Evolutionary conservation across 2,888 invertebrate genomes (phyloP).

Genomic region (Scotopteryx bipunctaria): DNA sequence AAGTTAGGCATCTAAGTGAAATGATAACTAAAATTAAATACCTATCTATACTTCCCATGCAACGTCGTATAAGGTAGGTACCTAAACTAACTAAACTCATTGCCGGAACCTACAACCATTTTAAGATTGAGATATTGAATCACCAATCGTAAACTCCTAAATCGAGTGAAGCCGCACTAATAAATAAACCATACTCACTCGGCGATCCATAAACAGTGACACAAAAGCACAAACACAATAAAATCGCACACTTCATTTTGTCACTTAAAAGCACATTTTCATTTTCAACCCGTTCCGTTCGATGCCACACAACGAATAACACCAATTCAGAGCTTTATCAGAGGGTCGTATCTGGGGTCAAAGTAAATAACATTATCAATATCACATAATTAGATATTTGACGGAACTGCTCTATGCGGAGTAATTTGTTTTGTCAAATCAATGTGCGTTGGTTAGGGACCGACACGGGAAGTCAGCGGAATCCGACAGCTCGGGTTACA

Average conservation of each 20-base stretch:
- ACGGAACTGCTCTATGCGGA: slow-evolving; percentile 44
- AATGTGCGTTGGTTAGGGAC: slow-evolving; percentile 33
- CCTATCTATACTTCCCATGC: no score
- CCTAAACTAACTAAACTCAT: not conserved
- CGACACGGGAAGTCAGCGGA: slow-evolving; percentile 30
- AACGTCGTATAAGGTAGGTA: not conserved
- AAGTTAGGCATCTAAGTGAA: no score
- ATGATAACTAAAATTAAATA: no score
- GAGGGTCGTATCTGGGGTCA: slow-evolving; percentile 65
- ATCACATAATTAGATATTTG: slow-evolving; percentile 63
- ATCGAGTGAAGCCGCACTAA: slow-evolving; percentile 12
- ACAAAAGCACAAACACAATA: slow-evolving; percentile 67
- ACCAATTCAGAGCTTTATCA: slow-evolving; percentile 56
- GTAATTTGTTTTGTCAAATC: slow-evolving; percentile 35
- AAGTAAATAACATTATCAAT: slow-evolving; percentile 62
- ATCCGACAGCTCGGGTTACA: slow-evolving; percentile 28
- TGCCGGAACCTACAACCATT: slow-evolving; percentile 2
- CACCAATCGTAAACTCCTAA: slow-evolving; percentile 15
- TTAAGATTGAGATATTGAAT: slow-evolving; percentile 11
- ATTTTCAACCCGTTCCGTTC: slow-evolving; percentile 44
- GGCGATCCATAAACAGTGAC: slow-evolving; percentile 62
- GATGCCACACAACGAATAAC: slow-evolving; percentile 61
- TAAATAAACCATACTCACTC: slow-evolving; percentile 56
- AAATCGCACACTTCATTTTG: slow-evolving; percentile 70
- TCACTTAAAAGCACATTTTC: slow-evolving; percentile 47